Percentiles rank a stretch among this genome's conserved stretches.
These are phyloP conservation scores for Melitaea cinxia DNA, from an alignment of 1,140 invertebrate genomes.

Conservation along the genomic window DNA sequence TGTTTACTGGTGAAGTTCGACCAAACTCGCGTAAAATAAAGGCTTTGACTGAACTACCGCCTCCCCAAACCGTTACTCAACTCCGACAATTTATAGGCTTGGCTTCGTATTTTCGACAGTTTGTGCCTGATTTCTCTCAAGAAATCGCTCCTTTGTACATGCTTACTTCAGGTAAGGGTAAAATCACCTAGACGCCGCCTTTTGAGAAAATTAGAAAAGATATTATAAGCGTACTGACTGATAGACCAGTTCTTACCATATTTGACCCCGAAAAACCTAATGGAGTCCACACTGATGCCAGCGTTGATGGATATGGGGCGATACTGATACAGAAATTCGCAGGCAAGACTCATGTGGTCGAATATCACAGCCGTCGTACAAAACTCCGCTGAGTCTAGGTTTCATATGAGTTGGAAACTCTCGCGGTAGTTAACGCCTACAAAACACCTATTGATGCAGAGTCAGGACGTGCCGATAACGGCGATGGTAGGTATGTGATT, in stretches of 20 bases:
- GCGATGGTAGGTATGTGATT: too few relatives aligned
- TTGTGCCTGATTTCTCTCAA: neutral
- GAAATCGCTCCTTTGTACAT: neutral
- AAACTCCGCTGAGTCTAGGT: constrained; percentile 44
- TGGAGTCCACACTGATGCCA: constrained; percentile 59
- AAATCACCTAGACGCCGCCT: neutral
- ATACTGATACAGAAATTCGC: constrained; percentile 23
- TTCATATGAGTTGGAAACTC: constrained; percentile 66
- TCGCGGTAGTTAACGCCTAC: constrained; percentile 56
- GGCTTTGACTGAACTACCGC: neutral
- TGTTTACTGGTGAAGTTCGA: neutral
- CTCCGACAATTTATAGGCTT: neutral
- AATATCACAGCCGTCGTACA: constrained; percentile 11
- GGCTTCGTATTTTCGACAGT: neutral
- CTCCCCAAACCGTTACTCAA: neutral
- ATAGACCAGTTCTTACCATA: constrained; percentile 56
- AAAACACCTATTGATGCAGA: too few relatives aligned
- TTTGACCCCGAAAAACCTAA: constrained; percentile 44
- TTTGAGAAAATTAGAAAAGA: constrained; percentile 22
- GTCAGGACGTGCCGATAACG: too few relatives aligned
- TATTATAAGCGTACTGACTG: constrained; percentile 16
- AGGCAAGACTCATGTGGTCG: neutral
- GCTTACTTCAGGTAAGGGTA: neutral
- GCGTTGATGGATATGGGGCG: constrained; percentile 46
- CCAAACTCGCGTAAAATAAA: neutral